Conservation (phyloP, 2,113 vertebrate species). For the Heterochromis multidens region DNA sequence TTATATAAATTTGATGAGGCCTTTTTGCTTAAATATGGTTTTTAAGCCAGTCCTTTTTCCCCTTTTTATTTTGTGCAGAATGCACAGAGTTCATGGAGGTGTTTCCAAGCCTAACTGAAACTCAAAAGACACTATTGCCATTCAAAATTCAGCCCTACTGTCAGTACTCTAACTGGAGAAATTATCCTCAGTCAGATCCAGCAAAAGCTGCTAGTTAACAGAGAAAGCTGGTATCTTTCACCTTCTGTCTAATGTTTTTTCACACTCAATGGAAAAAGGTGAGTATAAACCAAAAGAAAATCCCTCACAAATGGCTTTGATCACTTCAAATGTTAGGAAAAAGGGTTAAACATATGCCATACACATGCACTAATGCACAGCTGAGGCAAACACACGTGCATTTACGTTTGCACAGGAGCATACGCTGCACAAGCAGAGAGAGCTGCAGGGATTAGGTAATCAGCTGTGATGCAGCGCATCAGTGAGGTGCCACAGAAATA, state of each 20-base stretch:
- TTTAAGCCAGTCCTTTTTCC: neutral
- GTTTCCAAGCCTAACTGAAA: neutral
- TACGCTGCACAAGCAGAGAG: neutral
- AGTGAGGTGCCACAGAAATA: conserved; percentile 52
- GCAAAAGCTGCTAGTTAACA: neutral
- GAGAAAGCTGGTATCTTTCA: neutral
- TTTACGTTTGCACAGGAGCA: neutral
- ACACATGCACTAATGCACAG: neutral
- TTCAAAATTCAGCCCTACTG: neutral
- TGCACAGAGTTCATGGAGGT: neutral
- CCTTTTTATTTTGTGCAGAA: neutral
- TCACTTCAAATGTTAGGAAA: neutral
- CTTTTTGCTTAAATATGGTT: neutral
- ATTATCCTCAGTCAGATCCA: conserved; percentile 7
- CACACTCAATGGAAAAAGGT: neutral
- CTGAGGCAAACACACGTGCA: neutral
- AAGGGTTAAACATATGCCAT: neutral
- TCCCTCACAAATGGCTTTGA: neutral
- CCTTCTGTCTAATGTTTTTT: neutral
- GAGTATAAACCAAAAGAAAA: neutral
- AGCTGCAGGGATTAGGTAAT: conserved; percentile 60
- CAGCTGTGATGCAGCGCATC: conserved; percentile 39
- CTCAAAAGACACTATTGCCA: neutral
- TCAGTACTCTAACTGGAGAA: neutral
- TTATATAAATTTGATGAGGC: conserved; percentile 12